Evolutionary conservation across 2,888 invertebrate species (phyloP), one percentile per base, ranked within the genome.

Genomic region (Chrysina gloriosa): DNA sequence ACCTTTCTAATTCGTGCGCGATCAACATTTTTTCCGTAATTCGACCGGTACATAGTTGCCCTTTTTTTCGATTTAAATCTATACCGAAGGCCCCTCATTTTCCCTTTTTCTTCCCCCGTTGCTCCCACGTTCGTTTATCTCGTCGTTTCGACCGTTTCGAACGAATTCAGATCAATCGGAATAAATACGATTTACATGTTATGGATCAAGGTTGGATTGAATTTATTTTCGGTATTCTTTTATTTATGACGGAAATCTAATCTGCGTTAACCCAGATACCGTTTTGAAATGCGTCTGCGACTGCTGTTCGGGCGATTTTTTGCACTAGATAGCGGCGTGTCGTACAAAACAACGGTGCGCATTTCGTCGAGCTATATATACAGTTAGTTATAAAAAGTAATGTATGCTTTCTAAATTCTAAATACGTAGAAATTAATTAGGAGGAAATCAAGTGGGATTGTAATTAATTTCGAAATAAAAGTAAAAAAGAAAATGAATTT

Each of bases 221-320:
- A 61, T 61, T 61, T 61, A 61, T 61, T 61, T 61, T 61, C 58
- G 58, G 58, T 61, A 61, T 61, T 61, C 58, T 61, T 61, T 61
- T 61, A 61, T 61, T 61, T 61, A 42, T 61, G 58, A 42, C 58
- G 58, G 58, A 61, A 61, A 61, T 61, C 58, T 61, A 61, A 61
- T 61, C 58, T 61, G 58, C 42, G 58, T 61, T 61, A 42, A 61
- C 58, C 58, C 58, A 61, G 58, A 61, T 61, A 61, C 36, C 42
- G 42, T 61, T 61, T 42, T 42, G 58, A 61, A 61, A 61, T 61
- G 58, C 42, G 58, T 61, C 58, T 42, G 58, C 58, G 29, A 29
- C 58, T 27, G n/a, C n/a, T n/a, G 58, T 61, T 61, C 25, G 58
- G 42, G 14, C 14, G 23, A 16, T 61, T 61, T 61, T 61, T 61